Evolutionary conservation across 1,140 invertebrate genomes (phyloP).

Genomic region (Anthonomus grandis): DNA sequence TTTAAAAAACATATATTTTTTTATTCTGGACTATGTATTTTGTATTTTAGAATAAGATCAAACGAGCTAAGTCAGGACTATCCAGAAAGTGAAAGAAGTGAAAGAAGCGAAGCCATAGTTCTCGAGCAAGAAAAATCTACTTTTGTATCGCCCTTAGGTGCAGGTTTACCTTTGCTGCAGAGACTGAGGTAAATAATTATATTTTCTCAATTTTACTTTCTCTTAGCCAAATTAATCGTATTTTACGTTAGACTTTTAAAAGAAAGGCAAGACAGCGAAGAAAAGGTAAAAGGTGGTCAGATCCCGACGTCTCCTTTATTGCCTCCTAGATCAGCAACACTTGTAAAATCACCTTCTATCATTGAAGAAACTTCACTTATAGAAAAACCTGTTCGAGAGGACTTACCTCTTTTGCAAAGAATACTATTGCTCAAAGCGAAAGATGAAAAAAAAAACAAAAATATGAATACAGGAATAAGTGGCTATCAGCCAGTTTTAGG

Average conservation of each 20-base stretch:
- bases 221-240: background rate
- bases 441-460: conserved; percentile 61
- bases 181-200: conserved; percentile 51
- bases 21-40: too few relatives aligned
- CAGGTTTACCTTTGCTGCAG: conserved; percentile 76
- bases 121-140: conserved; percentile 17
- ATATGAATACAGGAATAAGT: conserved; percentile 24
- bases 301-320: conserved; percentile 49
- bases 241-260: conserved; percentile 71
- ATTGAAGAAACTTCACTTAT: conserved; percentile 50
- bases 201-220: background rate
- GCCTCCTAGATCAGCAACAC: conserved; percentile 49
- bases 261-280: conserved; percentile 73
- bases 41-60: conserved; percentile 43
- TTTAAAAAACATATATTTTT: too few relatives aligned
- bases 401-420: conserved; percentile 74
- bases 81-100: conserved; percentile 31
- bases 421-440: conserved; percentile 76
- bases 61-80: conserved; percentile 44
- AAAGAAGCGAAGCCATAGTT: conserved; percentile 23
- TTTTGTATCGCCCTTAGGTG: conserved; percentile 67
- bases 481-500: conserved; percentile 25
- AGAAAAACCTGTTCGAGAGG: conserved; percentile 64
- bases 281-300: conserved; percentile 44
- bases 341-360: conserved; percentile 44